Conservation (phyloP, 2,888 invertebrate genomes). For the Volucella zonaria region DNA sequence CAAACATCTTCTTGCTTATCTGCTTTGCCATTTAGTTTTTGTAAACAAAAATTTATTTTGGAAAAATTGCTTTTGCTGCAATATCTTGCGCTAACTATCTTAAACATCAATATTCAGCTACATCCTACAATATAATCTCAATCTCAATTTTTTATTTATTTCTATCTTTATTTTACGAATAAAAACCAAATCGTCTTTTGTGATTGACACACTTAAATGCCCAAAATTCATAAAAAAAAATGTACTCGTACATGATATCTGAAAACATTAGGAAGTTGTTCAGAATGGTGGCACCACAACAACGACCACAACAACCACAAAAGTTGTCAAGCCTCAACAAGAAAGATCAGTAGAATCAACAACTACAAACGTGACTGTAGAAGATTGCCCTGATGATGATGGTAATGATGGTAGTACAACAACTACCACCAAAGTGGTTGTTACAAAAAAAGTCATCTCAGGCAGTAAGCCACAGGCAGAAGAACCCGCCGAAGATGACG, state of each 20-base stretch:
- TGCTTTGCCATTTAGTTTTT: no score
- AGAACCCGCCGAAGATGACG: slow-evolving; percentile 3
- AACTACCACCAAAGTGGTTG: slow-evolving; percentile 21
- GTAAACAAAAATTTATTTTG: no score
- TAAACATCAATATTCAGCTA: background rate
- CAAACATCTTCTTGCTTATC: no score
- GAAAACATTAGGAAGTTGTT: slow-evolving; percentile 47
- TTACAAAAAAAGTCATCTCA: slow-evolving; percentile 24
- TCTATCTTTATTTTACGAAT: slow-evolving; percentile 34
- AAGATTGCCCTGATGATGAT: slow-evolving; percentile 49
- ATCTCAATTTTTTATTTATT: slow-evolving; percentile 23
- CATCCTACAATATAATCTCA: background rate
- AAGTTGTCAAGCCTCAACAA: slow-evolving; percentile 20
- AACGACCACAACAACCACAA: slow-evolving; percentile 40
- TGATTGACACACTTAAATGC: slow-evolving; percentile 31
- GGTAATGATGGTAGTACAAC: background rate
- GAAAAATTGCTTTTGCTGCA: no score
- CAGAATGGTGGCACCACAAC: slow-evolving; percentile 55
- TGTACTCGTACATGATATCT: background rate
- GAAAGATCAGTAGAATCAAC: slow-evolving; percentile 35
- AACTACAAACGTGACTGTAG: slow-evolving; percentile 29
- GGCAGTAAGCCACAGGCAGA: background rate
- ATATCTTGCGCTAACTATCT: no score
- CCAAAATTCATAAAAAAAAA: slow-evolving; percentile 24
- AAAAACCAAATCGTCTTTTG: slow-evolving; percentile 21